Evolutionary conservation across 2,113 vertebrate genomes (phyloP).

Genomic region (Nothobranchius furzeri): DNA sequence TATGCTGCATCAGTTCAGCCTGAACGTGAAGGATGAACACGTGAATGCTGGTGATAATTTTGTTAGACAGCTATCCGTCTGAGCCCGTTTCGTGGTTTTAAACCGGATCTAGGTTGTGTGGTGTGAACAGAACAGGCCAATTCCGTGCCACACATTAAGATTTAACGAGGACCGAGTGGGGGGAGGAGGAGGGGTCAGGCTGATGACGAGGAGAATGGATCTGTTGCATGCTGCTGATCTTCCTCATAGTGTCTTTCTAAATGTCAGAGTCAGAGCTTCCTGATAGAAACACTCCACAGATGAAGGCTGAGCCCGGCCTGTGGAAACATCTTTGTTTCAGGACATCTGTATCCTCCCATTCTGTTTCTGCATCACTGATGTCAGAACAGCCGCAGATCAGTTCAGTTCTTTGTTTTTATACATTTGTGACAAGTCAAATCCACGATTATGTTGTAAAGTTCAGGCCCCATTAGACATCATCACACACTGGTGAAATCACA

Average conservation of each 20-base stretch:
- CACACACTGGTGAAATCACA: no score
- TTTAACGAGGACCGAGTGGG: conserved; percentile 34
- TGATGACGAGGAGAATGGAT: conserved; percentile 62
- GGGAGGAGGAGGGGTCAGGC: conserved; percentile 37
- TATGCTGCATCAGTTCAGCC: conserved; percentile 31
- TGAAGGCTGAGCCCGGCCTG: conserved; percentile 17
- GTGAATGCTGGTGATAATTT: neutral
- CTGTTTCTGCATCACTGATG: conserved; percentile 41
- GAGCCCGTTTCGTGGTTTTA: neutral
- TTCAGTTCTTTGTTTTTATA: conserved; percentile 27
- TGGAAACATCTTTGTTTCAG: conserved; percentile 42
- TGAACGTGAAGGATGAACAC: neutral
- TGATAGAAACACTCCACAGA: conserved; percentile 5
- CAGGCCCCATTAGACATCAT: no score
- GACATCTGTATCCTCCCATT: conserved; percentile 48
- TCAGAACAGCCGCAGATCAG: conserved; percentile 30
- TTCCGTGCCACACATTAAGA: conserved; percentile 36
- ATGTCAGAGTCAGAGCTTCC: conserved; percentile 52
- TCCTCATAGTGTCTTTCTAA: conserved; percentile 40
- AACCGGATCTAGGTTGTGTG: conserved; percentile 26
- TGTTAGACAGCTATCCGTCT: neutral
- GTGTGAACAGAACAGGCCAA: conserved; percentile 26
- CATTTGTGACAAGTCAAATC: neutral
- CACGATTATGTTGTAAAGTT: neutral
- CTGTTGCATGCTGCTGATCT: conserved; percentile 43